These are phyloP conservation scores for Mimumesa dahlbomi DNA, from an alignment of 2,888 invertebrate genomes.

Conservation along the genomic window DNA sequence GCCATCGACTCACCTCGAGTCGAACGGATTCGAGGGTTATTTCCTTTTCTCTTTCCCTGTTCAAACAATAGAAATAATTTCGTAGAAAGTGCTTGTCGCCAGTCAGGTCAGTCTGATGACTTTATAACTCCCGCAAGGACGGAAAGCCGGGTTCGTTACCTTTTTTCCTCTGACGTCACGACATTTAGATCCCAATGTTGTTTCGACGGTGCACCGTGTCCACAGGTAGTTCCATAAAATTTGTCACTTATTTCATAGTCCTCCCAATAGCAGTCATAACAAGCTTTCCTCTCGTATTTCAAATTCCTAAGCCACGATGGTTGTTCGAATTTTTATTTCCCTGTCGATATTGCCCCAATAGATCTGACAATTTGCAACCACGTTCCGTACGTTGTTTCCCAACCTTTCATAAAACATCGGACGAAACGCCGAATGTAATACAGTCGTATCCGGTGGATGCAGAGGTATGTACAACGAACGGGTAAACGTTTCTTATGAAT, in stretches of 20 bases:
- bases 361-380: background rate
- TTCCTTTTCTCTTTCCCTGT: conserved; percentile 6
- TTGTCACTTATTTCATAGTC: conserved; percentile 4
- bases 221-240: conserved; percentile 27
- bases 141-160: conserved; percentile 6
- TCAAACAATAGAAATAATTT: conserved; percentile 53
- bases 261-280: background rate
- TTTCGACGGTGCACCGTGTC: background rate
- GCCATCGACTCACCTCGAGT: background rate
- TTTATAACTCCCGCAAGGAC: conserved; percentile 61
- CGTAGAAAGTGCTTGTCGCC: conserved; percentile 45
- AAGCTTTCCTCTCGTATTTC: conserved; percentile 27
- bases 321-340: conserved; percentile 3
- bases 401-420: background rate
- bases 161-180: conserved; percentile 25
- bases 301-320: background rate
- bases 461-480: too few species aligned
- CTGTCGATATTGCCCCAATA: background rate
- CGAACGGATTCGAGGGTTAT: background rate
- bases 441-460: too few species aligned
- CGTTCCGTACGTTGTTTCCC: too few species aligned
- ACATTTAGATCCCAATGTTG: conserved; percentile 22
- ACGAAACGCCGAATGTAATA: too few species aligned
- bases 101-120: conserved; percentile 53
- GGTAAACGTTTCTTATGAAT: too few species aligned